Conservation (phyloP, 2,888 invertebrate genomes). For the Machimus atricapillus region DNA sequence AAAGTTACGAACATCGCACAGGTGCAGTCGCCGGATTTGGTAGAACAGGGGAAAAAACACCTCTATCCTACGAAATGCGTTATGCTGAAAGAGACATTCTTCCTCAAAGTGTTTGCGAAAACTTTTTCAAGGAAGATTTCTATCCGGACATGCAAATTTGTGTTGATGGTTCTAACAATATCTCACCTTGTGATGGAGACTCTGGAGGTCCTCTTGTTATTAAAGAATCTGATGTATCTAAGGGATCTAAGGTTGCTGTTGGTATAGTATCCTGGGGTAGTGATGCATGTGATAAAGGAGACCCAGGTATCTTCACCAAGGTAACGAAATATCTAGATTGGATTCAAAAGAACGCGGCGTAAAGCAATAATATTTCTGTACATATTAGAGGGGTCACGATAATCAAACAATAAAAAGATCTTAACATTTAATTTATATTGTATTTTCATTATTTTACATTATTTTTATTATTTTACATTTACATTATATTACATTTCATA, state of each 20-base stretch:
- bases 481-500: background rate
- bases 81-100: background rate
- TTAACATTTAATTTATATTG: background rate
- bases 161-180: background rate
- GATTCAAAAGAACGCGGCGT: background rate
- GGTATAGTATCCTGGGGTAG: slow-evolving; percentile 32
- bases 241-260: background rate
- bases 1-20: background rate
- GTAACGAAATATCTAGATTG: background rate
- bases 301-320: slow-evolving; percentile 7
- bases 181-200: slow-evolving; percentile 56
- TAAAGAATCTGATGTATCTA: background rate
- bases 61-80: background rate
- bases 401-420: background rate
- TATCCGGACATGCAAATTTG: background rate
- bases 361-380: background rate
- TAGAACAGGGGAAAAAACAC: background rate
- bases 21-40: background rate
- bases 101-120: background rate
- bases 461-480: too few species aligned
- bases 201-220: slow-evolving; percentile 55
- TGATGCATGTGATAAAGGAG: slow-evolving; percentile 27
- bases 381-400: too few species aligned
- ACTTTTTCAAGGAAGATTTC: background rate
- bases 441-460: too few species aligned